These are phyloP conservation scores for Phylloscopus trochiloides DNA, from an alignment of 2,113 vertebrate species.

Conservation along the genomic window DNA sequence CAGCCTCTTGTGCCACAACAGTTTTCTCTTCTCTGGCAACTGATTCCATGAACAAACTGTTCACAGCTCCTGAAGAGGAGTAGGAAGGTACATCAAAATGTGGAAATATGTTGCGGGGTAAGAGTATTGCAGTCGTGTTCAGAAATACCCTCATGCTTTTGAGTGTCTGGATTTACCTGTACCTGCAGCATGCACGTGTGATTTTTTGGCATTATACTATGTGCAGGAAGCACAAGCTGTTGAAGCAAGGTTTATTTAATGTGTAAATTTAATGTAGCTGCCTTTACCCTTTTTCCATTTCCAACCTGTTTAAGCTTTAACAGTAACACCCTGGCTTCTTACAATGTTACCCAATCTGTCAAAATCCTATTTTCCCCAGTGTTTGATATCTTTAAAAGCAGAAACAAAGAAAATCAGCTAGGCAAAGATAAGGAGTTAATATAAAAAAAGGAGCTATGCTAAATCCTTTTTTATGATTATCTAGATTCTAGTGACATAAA, in stretches of 20 bases:
- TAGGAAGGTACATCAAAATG: neutral
- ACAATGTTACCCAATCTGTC: neutral
- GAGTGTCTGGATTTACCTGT: neutral
- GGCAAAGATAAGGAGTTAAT: neutral
- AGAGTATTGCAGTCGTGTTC: neutral
- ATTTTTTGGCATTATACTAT: neutral
- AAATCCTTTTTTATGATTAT: neutral
- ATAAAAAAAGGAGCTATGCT: neutral
- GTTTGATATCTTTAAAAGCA: neutral
- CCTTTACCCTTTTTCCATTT: neutral
- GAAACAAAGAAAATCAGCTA: neutral
- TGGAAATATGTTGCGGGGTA: neutral
- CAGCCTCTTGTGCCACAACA: neutral
- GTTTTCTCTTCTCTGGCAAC: neutral
- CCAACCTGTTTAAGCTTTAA: neutral
- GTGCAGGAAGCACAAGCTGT: neutral
- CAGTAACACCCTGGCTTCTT: neutral
- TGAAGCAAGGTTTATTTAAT: neutral
- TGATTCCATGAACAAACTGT: neutral
- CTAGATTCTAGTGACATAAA: neutral
- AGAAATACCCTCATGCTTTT: neutral
- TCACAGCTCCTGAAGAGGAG: neutral
- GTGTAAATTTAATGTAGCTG: neutral
- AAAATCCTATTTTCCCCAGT: neutral
- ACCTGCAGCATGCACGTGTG: neutral